Base-by-base conservation (phyloP, 2,113 vertebrate species). In the Ctenodactylus gundi region DNA sequence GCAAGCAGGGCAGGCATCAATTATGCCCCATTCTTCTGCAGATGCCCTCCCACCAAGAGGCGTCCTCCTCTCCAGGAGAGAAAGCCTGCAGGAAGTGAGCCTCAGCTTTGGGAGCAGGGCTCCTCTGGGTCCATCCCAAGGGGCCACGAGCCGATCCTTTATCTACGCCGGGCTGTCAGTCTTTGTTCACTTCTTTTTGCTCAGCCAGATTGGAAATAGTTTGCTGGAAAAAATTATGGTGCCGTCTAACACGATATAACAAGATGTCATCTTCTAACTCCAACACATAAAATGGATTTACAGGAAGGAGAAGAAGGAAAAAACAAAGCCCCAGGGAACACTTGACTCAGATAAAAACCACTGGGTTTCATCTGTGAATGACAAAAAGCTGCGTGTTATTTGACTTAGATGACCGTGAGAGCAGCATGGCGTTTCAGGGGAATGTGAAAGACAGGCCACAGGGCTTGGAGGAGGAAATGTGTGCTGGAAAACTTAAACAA, bases 261-360 rank as follows among this genome's bases (percentile, higher is more conserved):
- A 98, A 98, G 97, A 98, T 98, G 97, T 98, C 98, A 90, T 98
- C 96, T 98, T 97, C 97, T 98, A 97, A 98, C 97, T 97, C 96
- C 93, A 97, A 98, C 94, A 93, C 98, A 96, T 96, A 98, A 98
- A 98, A 97, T 94, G 94, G 97, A 98, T 98, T 98, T 98, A 97
- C 92, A 97, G 95, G 96, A 98, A 98, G 96, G 87, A 97, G 97
- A 95, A 95, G 97, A 92, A 88, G 93, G 31, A 29, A 46, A 14
- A 55, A 57, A 65, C 67, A 97, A 97, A 97, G 97, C 97, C 97
- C 97, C 94, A 90, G 98, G 97, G 97, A 96, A 94, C 83, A 83
- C 96, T 97, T 98, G 90, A 96, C 96, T 96, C 96, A 97, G 94
- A 95, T 96, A 96, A 98, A 97, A 97, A 96, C 94, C 2, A 88